phyloP scores from a whole-genome alignment of 2,888 invertebrate species.

The Hyposoter dolosus region DNA sequence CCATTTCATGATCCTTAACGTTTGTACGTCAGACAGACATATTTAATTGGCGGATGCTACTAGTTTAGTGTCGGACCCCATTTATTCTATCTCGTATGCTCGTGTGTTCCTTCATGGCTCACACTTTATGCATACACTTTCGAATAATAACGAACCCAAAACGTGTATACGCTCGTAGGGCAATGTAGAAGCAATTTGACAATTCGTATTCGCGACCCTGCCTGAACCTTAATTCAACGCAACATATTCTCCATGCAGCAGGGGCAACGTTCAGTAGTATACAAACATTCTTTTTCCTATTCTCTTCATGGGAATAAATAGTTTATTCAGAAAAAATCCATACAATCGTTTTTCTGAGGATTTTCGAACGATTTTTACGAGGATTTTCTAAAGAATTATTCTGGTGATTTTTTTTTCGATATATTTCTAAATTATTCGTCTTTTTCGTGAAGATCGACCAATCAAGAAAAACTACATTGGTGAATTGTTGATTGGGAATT shows the following conservation, averaged over 20 bases:
- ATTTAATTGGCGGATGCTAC: slow-evolving; percentile 80
- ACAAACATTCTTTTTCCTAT: background rate
- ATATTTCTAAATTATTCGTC: background rate
- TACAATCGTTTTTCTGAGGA: too few species aligned
- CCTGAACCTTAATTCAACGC: slow-evolving; percentile 55
- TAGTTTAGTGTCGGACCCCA: slow-evolving; percentile 73
- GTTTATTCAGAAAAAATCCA: too few species aligned
- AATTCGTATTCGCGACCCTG: slow-evolving; percentile 47
- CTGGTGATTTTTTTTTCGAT: too few species aligned
- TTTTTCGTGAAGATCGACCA: background rate
- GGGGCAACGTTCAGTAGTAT: slow-evolving; percentile 55
- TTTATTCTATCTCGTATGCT: slow-evolving; percentile 67
- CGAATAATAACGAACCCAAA: slow-evolving; percentile 5
- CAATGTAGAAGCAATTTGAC: slow-evolving; percentile 52
- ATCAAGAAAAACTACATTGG: too few species aligned
- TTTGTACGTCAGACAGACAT: slow-evolving; percentile 66
- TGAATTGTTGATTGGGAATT: too few species aligned
- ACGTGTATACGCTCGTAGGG: background rate
- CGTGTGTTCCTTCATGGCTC: slow-evolving; percentile 30
- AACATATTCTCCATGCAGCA: slow-evolving; percentile 4
- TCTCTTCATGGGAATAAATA: background rate
- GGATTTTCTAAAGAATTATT: too few species aligned
- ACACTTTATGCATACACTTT: slow-evolving; percentile 19
- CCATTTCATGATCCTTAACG: slow-evolving; percentile 51
- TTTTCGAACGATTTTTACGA: background rate